phyloP scores from a whole-genome alignment of 1,140 invertebrate genomes.

The Heliconius congener region DNA sequence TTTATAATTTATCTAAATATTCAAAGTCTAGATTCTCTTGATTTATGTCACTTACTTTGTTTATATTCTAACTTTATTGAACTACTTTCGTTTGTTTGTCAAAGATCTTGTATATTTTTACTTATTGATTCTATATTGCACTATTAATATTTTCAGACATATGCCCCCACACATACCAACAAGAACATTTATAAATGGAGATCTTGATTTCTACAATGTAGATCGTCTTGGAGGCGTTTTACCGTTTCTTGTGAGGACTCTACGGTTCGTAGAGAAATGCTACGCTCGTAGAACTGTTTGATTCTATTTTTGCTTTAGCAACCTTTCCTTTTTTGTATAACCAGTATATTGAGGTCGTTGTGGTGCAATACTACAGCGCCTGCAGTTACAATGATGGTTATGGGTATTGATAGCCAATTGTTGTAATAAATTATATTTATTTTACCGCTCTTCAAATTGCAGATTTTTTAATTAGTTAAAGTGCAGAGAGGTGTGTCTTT shows the following conservation, averaged over 20 bases:
- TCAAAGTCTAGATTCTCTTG: background rate
- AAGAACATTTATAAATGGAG: slow-evolving; percentile 69
- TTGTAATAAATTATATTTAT: too few relatives aligned
- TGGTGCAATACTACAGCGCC: too few relatives aligned
- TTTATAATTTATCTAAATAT: background rate
- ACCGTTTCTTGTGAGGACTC: slow-evolving; percentile 69
- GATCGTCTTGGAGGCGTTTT: slow-evolving; percentile 72
- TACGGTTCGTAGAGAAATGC: slow-evolving; percentile 48
- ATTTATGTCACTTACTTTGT: background rate
- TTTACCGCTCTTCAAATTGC: too few relatives aligned
- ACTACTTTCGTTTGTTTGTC: background rate
- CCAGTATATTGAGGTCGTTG: too few relatives aligned
- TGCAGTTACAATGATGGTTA: too few relatives aligned
- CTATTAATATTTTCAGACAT: slow-evolving; percentile 40
- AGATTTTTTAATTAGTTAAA: too few relatives aligned
- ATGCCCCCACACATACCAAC: slow-evolving; percentile 58
- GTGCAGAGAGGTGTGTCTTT: too few relatives aligned
- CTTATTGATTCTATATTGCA: too few relatives aligned
- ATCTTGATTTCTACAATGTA: slow-evolving; percentile 74
- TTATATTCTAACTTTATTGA: background rate
- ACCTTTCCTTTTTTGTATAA: too few relatives aligned
- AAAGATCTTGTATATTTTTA: background rate
- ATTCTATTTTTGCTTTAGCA: too few relatives aligned
- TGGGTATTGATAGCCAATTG: too few relatives aligned
- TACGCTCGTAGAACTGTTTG: too few relatives aligned